Conservation (phyloP, 1,140 invertebrate species). For the Sycobia sp. region DNA sequence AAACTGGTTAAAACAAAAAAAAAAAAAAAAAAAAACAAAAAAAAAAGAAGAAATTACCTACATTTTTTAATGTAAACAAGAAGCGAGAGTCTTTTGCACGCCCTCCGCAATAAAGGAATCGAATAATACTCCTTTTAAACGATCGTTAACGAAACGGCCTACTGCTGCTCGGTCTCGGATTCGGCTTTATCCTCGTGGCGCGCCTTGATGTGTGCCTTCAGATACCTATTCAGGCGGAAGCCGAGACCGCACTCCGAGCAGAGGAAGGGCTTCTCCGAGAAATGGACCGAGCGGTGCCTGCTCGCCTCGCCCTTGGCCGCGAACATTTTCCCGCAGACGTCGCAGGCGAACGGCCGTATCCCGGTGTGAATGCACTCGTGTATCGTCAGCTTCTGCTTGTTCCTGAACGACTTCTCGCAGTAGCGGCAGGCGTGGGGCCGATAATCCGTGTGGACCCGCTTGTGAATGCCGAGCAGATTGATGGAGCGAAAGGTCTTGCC, state of each 20-base stretch:
- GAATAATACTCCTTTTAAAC: no score
- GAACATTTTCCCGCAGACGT: conserved; percentile 61
- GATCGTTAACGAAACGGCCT: no score
- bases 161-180: no score
- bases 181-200: conserved; percentile 26
- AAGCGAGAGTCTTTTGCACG: no score
- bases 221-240: conserved; percentile 63
- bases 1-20: no score
- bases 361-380: conserved; percentile 61
- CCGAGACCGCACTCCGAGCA: conserved; percentile 61
- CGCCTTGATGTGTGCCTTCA: conserved; percentile 53
- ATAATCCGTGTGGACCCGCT: conserved; percentile 56
- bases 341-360: conserved; percentile 57
- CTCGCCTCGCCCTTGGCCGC: conserved; percentile 58
- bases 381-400: conserved; percentile 55
- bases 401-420: conserved; percentile 59
- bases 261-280: conserved; percentile 60
- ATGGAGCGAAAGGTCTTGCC: conserved; percentile 62
- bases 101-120: no score
- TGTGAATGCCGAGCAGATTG: conserved; percentile 63
- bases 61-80: no score
- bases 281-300: conserved; percentile 60
- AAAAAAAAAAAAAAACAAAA: no score
- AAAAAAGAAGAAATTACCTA: no score
- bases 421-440: conserved; percentile 59